phyloP scores from a whole-genome alignment of 2,797 vertebrate genomes.

The Enteromius radiatus region DNA sequence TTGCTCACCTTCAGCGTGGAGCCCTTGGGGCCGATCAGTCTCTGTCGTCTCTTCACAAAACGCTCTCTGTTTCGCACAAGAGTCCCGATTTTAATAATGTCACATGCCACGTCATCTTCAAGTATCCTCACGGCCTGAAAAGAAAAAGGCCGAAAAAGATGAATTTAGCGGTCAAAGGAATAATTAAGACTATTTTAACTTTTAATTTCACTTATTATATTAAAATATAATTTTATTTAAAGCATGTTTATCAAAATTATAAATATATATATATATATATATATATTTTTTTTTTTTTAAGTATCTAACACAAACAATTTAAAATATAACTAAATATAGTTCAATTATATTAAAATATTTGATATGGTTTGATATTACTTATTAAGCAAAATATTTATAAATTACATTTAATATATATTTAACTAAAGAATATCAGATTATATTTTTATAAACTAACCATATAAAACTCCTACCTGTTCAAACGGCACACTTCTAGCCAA shows the following conservation, averaged over 20 bases:
- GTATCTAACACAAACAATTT: too few relatives aligned
- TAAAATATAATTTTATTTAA: too few relatives aligned
- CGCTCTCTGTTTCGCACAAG: constrained; percentile 92
- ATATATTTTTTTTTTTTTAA: too few relatives aligned
- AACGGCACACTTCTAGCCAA: constrained; percentile 94
- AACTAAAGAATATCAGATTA: too few relatives aligned
- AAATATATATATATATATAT: too few relatives aligned
- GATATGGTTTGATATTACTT: too few relatives aligned
- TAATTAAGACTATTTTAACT: neutral
- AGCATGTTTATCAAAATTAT: too few relatives aligned
- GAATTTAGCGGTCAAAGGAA: neutral
- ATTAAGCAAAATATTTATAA: too few relatives aligned
- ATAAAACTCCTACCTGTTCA: constrained; percentile 83
- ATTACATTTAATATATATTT: neutral
- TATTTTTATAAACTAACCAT: neutral
- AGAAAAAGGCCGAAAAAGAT: neutral
- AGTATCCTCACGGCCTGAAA: constrained; percentile 90
- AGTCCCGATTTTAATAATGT: constrained; percentile 95
- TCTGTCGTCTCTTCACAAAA: constrained; percentile 92
- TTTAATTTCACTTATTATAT: too few relatives aligned
- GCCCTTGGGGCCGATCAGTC: constrained; percentile 94
- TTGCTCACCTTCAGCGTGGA: constrained; percentile 91
- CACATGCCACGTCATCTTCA: constrained; percentile 93
- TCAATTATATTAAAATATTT: too few relatives aligned
- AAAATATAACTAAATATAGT: too few relatives aligned